Evolutionary conservation across 2,113 vertebrate genomes (phyloP).

Genomic region (Paedocypris sp.): DNA sequence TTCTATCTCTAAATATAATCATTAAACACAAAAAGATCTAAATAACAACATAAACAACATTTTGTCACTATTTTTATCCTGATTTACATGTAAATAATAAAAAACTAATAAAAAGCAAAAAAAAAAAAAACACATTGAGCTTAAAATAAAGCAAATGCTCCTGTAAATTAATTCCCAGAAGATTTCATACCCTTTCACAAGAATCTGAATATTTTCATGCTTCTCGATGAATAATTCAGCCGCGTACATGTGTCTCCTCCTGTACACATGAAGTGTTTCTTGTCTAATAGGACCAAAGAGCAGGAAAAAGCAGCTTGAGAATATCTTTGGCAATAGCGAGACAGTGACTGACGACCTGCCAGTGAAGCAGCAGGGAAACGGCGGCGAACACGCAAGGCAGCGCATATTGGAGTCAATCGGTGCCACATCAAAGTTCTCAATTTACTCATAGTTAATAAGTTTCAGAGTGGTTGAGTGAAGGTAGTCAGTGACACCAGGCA

Average conservation of each 20-base stretch:
- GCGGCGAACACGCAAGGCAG: not conserved
- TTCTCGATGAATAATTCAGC: slow-evolving; percentile 32
- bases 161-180: not conserved
- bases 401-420: slow-evolving; percentile 9
- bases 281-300: slow-evolving; percentile 30
- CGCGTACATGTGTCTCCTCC: slow-evolving; percentile 11
- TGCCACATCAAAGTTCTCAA: slow-evolving; percentile 30
- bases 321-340: slow-evolving; percentile 25
- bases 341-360: slow-evolving; percentile 28
- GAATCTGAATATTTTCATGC: slow-evolving; percentile 20
- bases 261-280: slow-evolving; percentile 22
- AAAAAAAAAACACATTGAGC: not conserved
- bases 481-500: slow-evolving; percentile 8
- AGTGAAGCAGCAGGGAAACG: not conserved
- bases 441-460: slow-evolving; percentile 13
- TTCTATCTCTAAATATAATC: too few species aligned
- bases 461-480: not conserved
- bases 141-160: not conserved
- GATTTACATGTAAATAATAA: too few species aligned
- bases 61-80: too few species aligned
- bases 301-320: slow-evolving; percentile 22
- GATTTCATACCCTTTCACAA: slow-evolving; percentile 14
- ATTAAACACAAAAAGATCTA: too few species aligned
- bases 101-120: not conserved
- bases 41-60: too few species aligned